Conservation (phyloP, 2,888 invertebrate species). For the Crocallis elinguaria region DNA sequence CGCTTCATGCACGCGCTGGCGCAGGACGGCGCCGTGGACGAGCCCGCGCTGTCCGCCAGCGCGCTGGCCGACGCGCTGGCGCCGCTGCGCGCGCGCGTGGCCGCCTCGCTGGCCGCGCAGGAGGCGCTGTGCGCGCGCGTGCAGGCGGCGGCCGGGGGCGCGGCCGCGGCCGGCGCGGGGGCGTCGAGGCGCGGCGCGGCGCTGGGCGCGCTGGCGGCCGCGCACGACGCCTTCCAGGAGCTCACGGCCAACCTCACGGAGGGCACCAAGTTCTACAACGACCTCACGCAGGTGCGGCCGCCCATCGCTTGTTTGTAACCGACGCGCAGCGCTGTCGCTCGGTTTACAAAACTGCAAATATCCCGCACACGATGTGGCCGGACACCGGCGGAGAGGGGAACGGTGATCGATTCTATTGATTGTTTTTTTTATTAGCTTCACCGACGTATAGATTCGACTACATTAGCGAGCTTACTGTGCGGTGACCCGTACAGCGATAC, state of each 20-base stretch:
- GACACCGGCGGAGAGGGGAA: too few relatives aligned
- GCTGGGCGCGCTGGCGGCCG: conserved; percentile 93
- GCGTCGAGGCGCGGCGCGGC: conserved; percentile 88
- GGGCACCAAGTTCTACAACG: conserved; percentile 98
- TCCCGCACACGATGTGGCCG: too few relatives aligned
- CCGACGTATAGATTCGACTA: too few relatives aligned
- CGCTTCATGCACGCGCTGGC: conserved; percentile 85
- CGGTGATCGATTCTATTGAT: too few relatives aligned
- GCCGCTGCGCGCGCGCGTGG: conserved; percentile 86
- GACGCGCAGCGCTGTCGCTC: too few relatives aligned
- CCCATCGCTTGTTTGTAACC: too few relatives aligned
- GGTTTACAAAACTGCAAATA: too few relatives aligned
- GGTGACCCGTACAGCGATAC: too few relatives aligned
- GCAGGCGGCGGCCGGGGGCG: conserved; percentile 79
- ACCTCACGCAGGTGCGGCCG: conserved; percentile 90
- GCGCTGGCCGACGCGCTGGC: conserved; percentile 89
- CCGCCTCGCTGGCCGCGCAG: conserved; percentile 87
- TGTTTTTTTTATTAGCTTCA: too few relatives aligned
- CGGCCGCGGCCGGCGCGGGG: conserved; percentile 89
- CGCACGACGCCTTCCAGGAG: conserved; percentile 96
- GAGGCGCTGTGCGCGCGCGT: conserved; percentile 86
- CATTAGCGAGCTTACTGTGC: too few relatives aligned
- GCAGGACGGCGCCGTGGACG: conserved; percentile 91
- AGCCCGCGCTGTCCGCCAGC: conserved; percentile 92
- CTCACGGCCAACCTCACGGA: conserved; percentile 96